A percentile compares a stretch with the other conserved stretches of the same genome.
Evolutionary conservation across 2,113 vertebrate genomes (phyloP).

Genomic region (Actenoides lindsayi): DNA sequence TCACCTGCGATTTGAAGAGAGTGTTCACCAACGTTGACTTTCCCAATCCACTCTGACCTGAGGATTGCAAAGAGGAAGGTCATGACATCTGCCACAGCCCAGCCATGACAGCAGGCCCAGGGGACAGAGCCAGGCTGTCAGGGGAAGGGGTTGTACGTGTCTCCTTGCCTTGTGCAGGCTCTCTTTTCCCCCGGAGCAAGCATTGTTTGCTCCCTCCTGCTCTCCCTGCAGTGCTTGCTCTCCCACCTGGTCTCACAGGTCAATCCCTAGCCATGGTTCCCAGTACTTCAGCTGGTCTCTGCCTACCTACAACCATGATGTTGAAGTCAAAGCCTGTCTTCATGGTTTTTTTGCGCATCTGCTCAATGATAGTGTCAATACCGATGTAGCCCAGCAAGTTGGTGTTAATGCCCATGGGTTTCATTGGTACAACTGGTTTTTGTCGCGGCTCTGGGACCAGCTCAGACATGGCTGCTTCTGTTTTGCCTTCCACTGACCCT

Average conservation of each 20-base stretch:
- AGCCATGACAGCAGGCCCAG: neutral
- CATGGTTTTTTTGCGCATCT: slow-evolving; percentile 99
- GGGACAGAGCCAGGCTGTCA: neutral
- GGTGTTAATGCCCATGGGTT: slow-evolving; percentile 86
- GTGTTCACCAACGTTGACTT: slow-evolving; percentile 96
- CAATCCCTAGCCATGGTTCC: neutral
- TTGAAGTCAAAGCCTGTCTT: slow-evolving; percentile 99
- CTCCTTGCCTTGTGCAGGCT: neutral
- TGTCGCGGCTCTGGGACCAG: slow-evolving; percentile 90
- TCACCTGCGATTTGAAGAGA: slow-evolving; percentile 97
- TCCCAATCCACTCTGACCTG: slow-evolving; percentile 93
- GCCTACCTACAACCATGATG: slow-evolving; percentile 95
- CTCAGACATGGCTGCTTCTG: slow-evolving; percentile 89
- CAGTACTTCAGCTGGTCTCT: neutral
- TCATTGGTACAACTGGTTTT: slow-evolving; percentile 91
- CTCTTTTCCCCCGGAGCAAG: neutral
- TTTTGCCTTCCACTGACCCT: slow-evolving; percentile 81
- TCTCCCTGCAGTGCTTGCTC: accelerated
- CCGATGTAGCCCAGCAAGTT: slow-evolving; percentile 93
- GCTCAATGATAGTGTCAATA: slow-evolving; percentile 97
- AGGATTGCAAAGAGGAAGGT: neutral
- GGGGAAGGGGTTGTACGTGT: neutral
- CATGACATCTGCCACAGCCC: neutral
- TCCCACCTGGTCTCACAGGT: neutral
- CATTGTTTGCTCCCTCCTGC: neutral